phyloP scores from a whole-genome alignment of 2,797 vertebrate genomes.

The Buphagus erythrorhynchus region DNA sequence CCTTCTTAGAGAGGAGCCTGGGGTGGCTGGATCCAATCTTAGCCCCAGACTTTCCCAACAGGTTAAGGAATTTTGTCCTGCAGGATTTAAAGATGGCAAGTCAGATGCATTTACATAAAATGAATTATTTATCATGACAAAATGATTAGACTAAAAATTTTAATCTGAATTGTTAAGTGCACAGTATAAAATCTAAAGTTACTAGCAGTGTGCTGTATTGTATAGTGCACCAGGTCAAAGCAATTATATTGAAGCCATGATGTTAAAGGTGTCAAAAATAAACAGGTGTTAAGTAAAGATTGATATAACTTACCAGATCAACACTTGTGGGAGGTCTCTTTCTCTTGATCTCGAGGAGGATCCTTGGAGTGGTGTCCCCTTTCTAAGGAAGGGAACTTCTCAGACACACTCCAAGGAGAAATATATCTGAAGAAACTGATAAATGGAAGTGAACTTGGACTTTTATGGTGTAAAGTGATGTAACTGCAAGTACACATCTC shows the following conservation, averaged over 20 bases:
- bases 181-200: neutral
- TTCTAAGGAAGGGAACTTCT: neutral
- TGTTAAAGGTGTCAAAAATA: neutral
- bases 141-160: neutral
- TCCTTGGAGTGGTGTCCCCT: neutral
- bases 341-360: neutral
- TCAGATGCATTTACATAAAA: neutral
- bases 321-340: neutral
- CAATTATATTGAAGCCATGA: neutral
- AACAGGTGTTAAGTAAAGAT: neutral
- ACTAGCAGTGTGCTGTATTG: too few species aligned
- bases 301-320: neutral
- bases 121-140: neutral
- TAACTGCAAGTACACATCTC: neutral
- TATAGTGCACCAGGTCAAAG: neutral
- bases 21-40: neutral
- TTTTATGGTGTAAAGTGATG: neutral
- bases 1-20: too few species aligned
- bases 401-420: neutral
- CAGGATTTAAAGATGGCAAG: neutral
- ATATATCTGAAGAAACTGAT: neutral
- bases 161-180: neutral
- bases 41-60: neutral
- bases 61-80: neutral
- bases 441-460: neutral